Evolutionary conservation across 2,888 invertebrate genomes (phyloP).

Genomic region (Ormyrus thymus): DNA sequence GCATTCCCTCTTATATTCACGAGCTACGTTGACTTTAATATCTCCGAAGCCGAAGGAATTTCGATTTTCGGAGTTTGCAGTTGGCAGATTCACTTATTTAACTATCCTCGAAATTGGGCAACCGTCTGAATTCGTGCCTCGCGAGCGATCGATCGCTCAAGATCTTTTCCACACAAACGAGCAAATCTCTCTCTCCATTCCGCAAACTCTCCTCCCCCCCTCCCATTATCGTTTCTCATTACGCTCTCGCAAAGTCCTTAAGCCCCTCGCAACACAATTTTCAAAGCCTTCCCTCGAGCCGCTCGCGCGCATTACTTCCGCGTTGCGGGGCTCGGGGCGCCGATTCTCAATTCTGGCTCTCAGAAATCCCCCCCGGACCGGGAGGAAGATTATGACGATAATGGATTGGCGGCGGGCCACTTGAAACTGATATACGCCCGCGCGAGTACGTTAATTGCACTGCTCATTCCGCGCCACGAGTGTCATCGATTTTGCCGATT

Average conservation of each 20-base stretch:
- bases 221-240: conserved; percentile 41
- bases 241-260: conserved; percentile 24
- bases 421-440: background rate
- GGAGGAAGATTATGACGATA: conserved; percentile 39
- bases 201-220: background rate
- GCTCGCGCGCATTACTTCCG: background rate
- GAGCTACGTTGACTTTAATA: too few relatives aligned
- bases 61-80: too few relatives aligned
- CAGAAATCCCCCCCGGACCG: background rate
- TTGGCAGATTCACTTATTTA: too few relatives aligned
- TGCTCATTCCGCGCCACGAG: conserved; percentile 1
- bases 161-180: background rate
- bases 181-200: background rate
- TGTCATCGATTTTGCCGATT: conserved; percentile 39
- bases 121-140: too few relatives aligned
- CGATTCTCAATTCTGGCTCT: background rate
- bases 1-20: too few relatives aligned
- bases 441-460: background rate
- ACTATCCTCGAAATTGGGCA: too few relatives aligned
- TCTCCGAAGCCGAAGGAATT: too few relatives aligned
- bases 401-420: conserved; percentile 29
- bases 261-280: conserved; percentile 26
- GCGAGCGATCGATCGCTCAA: background rate
- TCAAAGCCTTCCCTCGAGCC: background rate
- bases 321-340: background rate